Conservation (phyloP, 2,888 invertebrate genomes). For the Stictocephala bisonia region DNA sequence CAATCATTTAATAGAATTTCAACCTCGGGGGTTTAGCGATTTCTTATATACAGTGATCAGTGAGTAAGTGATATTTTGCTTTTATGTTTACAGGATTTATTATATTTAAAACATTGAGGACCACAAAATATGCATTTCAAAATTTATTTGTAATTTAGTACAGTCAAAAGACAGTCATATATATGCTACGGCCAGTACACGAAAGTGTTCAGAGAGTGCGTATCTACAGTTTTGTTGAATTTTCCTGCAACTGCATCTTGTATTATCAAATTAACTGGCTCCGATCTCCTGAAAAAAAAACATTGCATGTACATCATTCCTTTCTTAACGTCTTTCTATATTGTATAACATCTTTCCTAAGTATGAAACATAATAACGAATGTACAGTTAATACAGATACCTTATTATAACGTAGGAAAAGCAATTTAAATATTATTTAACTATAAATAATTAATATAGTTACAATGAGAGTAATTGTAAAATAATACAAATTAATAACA, state of each 20-base stretch:
- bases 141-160: no score
- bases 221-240: background rate
- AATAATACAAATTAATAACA: no score
- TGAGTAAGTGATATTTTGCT: no score
- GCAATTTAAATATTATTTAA: background rate
- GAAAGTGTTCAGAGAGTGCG: constrained; percentile 1
- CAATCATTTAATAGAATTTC: no score
- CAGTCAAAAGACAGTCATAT: no score
- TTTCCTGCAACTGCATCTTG: background rate
- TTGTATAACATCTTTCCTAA: background rate
- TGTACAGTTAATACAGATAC: background rate
- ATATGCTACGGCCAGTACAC: no score
- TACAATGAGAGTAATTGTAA: no score
- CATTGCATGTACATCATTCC: background rate
- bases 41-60: no score
- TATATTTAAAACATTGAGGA: no score
- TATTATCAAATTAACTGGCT: constrained; percentile 15
- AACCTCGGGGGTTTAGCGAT: no score
- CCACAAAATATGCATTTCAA: no score
- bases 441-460: background rate
- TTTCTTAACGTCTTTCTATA: background rate
- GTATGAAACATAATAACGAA: background rate
- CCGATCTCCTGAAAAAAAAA: constrained; percentile 5
- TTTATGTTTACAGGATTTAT: no score
- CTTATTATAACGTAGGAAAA: background rate